Evolutionary conservation across 2,888 invertebrate species (phyloP).

Genomic region (Pheosia gnoma): DNA sequence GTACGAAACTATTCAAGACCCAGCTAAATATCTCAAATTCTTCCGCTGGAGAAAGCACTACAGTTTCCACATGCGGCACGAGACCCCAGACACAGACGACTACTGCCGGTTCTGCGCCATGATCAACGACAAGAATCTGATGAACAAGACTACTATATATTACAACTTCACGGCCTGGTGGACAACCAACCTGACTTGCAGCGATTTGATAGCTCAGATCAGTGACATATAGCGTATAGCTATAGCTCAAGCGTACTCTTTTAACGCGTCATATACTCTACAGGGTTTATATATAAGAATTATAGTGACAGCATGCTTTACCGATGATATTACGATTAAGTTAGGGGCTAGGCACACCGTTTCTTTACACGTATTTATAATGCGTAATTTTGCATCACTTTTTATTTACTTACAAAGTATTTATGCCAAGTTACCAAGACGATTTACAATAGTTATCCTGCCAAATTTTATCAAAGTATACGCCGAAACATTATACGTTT

Average conservation of each 20-base stretch:
- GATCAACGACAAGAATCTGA: conserved; percentile 47
- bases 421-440: too few species aligned
- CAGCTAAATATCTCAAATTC: conserved; percentile 48
- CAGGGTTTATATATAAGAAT: too few species aligned
- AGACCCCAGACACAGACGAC: conserved; percentile 54
- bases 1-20: conserved; percentile 47
- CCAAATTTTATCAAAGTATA: too few species aligned
- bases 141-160: conserved; percentile 40
- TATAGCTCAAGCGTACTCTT: background rate
- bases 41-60: conserved; percentile 67
- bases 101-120: conserved; percentile 63
- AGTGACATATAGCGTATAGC: background rate
- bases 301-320: too few species aligned
- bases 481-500: too few species aligned
- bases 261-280: too few species aligned
- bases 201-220: background rate
- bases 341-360: too few species aligned
- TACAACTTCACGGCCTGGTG: conserved; percentile 56
- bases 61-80: conserved; percentile 47
- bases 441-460: too few species aligned
- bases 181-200: conserved; percentile 38
- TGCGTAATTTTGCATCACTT: too few species aligned
- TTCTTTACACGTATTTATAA: too few species aligned
- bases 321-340: too few species aligned
- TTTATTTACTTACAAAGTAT: too few species aligned